These are phyloP conservation scores for Charina bottae DNA, from an alignment of 2,113 vertebrate species.

Conservation along the genomic window DNA sequence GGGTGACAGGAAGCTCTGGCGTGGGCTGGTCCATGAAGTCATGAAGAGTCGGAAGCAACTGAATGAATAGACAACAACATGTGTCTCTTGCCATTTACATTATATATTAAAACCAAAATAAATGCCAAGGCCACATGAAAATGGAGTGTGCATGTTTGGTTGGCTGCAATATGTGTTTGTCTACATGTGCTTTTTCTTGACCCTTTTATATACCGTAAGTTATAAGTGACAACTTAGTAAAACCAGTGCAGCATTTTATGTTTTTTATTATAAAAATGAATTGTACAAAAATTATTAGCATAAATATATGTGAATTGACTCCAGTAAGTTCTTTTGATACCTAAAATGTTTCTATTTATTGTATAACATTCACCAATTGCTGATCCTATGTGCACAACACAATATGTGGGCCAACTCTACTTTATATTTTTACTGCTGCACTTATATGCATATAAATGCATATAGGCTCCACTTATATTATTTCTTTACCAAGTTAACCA, in stretches of 20 bases:
- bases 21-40: no score
- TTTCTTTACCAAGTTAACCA: constrained; percentile 11
- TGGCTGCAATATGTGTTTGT: neutral
- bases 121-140: neutral
- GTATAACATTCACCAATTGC: neutral
- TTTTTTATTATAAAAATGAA: neutral
- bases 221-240: neutral
- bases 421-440: constrained; percentile 23
- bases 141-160: neutral
- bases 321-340: neutral
- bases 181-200: neutral
- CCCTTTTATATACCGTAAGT: neutral
- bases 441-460: constrained; percentile 2
- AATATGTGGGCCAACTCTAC: neutral
- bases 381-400: neutral
- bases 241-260: neutral
- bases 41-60: no score
- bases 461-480: neutral
- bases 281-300: neutral
- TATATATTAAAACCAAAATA: neutral
- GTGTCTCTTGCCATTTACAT: neutral
- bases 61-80: no score
- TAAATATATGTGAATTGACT: neutral
- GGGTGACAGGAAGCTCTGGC: no score
- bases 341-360: constrained; percentile 5